These are phyloP conservation scores for Anthophora plumipes DNA, from an alignment of 2,888 invertebrate genomes.

Conservation along the genomic window DNA sequence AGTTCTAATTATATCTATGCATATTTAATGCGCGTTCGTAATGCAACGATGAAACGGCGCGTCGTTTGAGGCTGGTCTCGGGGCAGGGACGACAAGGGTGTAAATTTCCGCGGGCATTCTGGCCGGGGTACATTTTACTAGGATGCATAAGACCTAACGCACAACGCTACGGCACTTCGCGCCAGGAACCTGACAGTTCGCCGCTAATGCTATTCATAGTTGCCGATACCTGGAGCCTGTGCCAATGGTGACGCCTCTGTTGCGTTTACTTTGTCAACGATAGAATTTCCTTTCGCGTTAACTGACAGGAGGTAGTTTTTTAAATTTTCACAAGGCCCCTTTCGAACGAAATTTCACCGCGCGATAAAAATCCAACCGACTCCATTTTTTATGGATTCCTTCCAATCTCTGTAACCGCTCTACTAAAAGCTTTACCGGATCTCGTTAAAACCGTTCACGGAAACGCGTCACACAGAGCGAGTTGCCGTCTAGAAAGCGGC, in stretches of 20 bases:
- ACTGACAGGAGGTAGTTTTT: neutral
- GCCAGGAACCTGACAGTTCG: slow-evolving; percentile 26
- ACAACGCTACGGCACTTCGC: neutral
- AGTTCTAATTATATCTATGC: slow-evolving; percentile 50
- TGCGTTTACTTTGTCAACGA: slow-evolving; percentile 41
- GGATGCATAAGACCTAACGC: slow-evolving; percentile 33
- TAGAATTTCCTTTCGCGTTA: slow-evolving; percentile 5
- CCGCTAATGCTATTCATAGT: slow-evolving; percentile 48
- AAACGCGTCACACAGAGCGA: neutral
- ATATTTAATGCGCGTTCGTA: slow-evolving; percentile 54
- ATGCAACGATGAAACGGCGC: slow-evolving; percentile 27
- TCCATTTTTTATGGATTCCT: neutral
- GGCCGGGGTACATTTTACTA: slow-evolving; percentile 30
- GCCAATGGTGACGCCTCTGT: neutral
- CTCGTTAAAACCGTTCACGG: slow-evolving; percentile 13
- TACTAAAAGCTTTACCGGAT: neutral
- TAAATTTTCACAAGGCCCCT: slow-evolving; percentile 19
- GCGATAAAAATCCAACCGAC: neutral
- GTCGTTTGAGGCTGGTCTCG: slow-evolving; percentile 29
- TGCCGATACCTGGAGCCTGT: slow-evolving; percentile 14
- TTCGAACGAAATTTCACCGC: neutral
- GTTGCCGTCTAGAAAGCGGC: neutral
- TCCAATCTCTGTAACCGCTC: too few relatives aligned
- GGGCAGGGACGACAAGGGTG: slow-evolving; percentile 24
- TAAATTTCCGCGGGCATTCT: slow-evolving; percentile 45